phyloP scores from a whole-genome alignment of 1,140 invertebrate species.

The Ceratina japonica region DNA sequence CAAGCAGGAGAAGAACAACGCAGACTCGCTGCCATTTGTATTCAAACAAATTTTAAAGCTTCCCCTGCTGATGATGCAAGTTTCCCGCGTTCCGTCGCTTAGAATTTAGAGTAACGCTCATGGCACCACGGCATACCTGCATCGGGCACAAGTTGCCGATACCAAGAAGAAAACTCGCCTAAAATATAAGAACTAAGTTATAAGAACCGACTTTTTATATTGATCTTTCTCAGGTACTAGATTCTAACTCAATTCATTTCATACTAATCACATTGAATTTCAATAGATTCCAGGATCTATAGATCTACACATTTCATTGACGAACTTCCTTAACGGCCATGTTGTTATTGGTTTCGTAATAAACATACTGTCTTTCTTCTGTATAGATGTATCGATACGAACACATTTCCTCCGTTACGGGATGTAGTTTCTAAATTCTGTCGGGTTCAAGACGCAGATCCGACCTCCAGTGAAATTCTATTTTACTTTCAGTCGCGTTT shows the following conservation, averaged over 20 bases:
- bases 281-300: too few relatives aligned
- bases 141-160: too few relatives aligned
- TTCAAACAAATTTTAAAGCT: not conserved
- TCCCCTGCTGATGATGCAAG: not conserved
- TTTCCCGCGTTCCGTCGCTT: slow-evolving; percentile 11
- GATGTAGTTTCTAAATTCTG: not conserved
- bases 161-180: slow-evolving; percentile 43
- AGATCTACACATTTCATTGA: too few relatives aligned
- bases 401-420: not conserved
- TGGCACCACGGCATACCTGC: slow-evolving; percentile 14
- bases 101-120: slow-evolving; percentile 43
- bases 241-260: too few relatives aligned
- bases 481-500: not conserved
- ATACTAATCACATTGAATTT: too few relatives aligned
- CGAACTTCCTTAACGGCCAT: too few relatives aligned
- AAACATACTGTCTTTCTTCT: slow-evolving; percentile 25
- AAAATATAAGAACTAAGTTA: too few relatives aligned
- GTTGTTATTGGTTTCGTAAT: slow-evolving; percentile 57
- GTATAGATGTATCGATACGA: not conserved
- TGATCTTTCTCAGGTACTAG: too few relatives aligned
- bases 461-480: not conserved
- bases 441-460: not conserved
- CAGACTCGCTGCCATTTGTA: not conserved
- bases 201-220: too few relatives aligned
- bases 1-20: too few relatives aligned